Evolutionary conservation across 2,888 invertebrate species (phyloP), one percentile per base, ranked within the genome.

Genomic region (Hedychridium roseum): DNA sequence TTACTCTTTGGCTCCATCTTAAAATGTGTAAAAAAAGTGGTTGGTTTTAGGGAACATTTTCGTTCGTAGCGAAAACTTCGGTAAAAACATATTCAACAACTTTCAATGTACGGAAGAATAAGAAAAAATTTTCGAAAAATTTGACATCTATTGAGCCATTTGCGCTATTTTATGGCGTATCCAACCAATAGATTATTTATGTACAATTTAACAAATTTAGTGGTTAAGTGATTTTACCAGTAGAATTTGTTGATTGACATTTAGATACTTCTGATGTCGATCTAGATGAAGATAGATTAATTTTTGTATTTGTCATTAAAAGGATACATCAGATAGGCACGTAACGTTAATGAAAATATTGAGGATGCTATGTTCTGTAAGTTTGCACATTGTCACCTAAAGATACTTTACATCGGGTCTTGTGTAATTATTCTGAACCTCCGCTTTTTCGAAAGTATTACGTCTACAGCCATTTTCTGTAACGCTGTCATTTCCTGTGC

Each of bases 241-340:
- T 59, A 61, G 57, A 56, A 44, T 61, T 60, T 55, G 58, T 64
- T 67, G 57, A 51, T 54, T 42, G 28, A 57, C 57, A 54, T 60
- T 59, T 58, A 67, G 57, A 66, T 57, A 60, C 47, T 58, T 38
- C 48, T 32, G 54, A 57, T 54, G 42, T 57, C 60, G 52, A 49
- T 43, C 44, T 67, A 68, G 61, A 54, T 48, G 50, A 45, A 49
- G 59, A 57, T 70, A 71, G 68, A 66, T 65, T 66, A 67, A 71
- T 68, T 71, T 70, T 71, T 71, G 67, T 71, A 71, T 70, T 57
- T 58, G 63, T 64, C 57, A 57, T 70, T 62, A 49, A 62, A 57
- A 35, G 35, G 50, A 39, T 48, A 50, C 40, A 38, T 23, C 50
- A 36, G 36, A 47, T 20, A 31, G 48, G 21, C n/a, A n/a, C n/a